These are phyloP conservation scores for Rhagonycha lutea DNA, from an alignment of 2,888 invertebrate species.

Conservation along the genomic window DNA sequence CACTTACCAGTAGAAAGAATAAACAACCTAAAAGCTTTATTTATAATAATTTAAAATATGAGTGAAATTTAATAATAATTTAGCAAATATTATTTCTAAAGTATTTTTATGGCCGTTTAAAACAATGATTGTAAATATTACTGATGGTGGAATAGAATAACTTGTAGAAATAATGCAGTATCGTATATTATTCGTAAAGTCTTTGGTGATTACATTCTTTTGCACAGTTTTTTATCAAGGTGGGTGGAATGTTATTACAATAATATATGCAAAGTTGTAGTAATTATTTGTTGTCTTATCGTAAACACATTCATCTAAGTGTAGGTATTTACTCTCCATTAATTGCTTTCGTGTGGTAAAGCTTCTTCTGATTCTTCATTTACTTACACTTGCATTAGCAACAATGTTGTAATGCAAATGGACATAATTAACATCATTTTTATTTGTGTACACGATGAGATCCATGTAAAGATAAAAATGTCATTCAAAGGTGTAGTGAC, in stretches of 20 bases:
- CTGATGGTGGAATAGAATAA: not conserved
- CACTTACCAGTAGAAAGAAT: not conserved
- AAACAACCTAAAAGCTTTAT: not conserved
- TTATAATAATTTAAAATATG: not conserved
- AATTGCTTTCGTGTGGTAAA: constrained; percentile 2
- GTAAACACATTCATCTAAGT: constrained; percentile 3
- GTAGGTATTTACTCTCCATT: not conserved
- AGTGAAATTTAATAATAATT: not conserved
- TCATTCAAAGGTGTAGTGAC: not conserved
- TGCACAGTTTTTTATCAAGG: not conserved
- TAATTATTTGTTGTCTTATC: constrained; percentile 18
- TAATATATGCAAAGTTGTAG: constrained; percentile 10
- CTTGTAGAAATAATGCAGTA: not conserved
- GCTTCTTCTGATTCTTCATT: not conserved
- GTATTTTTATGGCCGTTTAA: not conserved
- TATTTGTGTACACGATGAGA: not conserved
- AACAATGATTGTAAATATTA: not conserved
- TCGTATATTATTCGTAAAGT: not conserved
- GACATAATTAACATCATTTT: not conserved
- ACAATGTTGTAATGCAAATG: not conserved
- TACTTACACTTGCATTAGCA: not conserved
- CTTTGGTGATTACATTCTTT: not conserved
- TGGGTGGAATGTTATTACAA: constrained; percentile 19
- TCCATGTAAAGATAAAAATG: not conserved
- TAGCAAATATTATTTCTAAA: not conserved